Evolutionary conservation across 2,888 invertebrate genomes (phyloP), one percentile per base, ranked within the genome.

Genomic region (Gymnosoma rotundatum): DNA sequence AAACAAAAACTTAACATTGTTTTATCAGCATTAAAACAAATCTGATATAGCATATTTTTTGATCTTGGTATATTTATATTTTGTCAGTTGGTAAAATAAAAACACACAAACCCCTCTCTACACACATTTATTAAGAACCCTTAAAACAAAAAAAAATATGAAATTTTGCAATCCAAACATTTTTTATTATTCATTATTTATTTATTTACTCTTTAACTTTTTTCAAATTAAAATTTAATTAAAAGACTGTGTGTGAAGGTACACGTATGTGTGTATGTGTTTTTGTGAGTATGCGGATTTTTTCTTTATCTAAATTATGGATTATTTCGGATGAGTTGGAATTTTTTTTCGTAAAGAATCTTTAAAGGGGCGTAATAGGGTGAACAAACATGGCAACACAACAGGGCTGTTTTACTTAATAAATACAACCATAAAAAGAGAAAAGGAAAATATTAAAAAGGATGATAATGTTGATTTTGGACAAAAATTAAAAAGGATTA

Each of bases 391-490:
- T 16, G 38, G 2, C 48, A 56, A 38, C 20, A 45, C 2, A 32
- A 45, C 2, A 32, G 45, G 56, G 20, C 20, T 20, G 32, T 5
- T 21, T 38, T n/a, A 18, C 12, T 21, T n/a, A 52, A 10, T n/a
- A 20, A 18, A 48, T 20, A 69, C 16, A 69, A 42, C 7, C 20
- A 25, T 0, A 18, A 76, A 50, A 45, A 18, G 32, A 36, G 8
- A 16, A 38, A 60, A 69, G 16, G 20, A 20, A 50, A 45, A 58
- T 21, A 78, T 58, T 42, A 74, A 78, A 70, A 32, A 50, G 69
- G 74, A 64, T 79, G 38, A 75, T 70, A 48, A 50, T 48, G 70
- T 66, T 72, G 36, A 38, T 83, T 75, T 70, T 36, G 10, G 7
- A 72, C 0, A 48, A 54, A 45, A 70, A 70, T 1, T 18, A 63